Conservation (phyloP, 2,113 vertebrate species). For the Tupaia chinensis region DNA sequence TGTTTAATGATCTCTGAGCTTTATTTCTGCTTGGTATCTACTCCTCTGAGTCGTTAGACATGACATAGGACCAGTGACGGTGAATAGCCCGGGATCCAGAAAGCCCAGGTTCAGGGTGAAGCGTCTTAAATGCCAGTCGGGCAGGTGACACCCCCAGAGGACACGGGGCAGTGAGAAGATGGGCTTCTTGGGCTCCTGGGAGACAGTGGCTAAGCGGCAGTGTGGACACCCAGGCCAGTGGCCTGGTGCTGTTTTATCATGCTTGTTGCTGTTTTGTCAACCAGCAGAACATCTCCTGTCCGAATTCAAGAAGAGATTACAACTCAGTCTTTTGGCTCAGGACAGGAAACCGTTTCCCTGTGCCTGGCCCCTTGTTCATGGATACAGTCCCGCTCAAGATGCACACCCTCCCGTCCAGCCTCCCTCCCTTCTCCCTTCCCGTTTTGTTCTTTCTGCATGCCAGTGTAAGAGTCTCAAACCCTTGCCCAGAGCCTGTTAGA, state of each 20-base stretch:
- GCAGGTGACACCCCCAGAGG: no score
- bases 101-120: neutral
- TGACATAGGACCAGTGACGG: neutral
- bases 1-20: neutral
- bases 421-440: neutral
- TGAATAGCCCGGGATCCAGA: neutral
- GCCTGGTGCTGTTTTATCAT: neutral
- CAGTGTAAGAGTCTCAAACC: neutral
- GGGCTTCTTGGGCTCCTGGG: neutral
- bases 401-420: no score
- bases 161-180: fast-evolving
- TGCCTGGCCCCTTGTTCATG: neutral
- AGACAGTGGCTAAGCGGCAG: no score
- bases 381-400: neutral
- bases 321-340: neutral
- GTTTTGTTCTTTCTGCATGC: neutral
- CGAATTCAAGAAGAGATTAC: neutral
- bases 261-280: neutral
- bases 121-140: neutral
- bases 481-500: no score
- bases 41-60: neutral
- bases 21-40: neutral
- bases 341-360: neutral
- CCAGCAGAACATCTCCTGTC: neutral
- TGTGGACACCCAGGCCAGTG: neutral